Percentiles rank a stretch among this genome's conserved stretches.
Evolutionary conservation across 2,888 invertebrate species (phyloP).

Genomic region (Cataglyphis cursor): DNA sequence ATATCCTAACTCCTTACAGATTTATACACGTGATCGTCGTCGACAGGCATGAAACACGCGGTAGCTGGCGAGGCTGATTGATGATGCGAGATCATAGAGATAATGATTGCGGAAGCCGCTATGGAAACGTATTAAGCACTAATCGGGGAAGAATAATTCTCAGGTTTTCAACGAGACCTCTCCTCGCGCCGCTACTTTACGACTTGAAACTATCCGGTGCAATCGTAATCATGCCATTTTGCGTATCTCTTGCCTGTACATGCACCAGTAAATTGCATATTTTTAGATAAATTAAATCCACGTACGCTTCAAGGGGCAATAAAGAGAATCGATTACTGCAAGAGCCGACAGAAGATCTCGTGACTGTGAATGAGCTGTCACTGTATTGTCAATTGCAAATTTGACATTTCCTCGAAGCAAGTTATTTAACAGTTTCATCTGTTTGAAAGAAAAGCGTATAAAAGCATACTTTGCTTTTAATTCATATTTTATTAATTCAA

Average conservation of each 20-base stretch:
- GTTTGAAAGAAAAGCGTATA: neutral
- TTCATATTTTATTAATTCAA: too few species aligned
- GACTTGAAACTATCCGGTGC: constrained; percentile 49
- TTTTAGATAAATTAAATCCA: constrained; percentile 24
- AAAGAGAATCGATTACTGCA: neutral
- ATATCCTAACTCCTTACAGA: constrained; percentile 56
- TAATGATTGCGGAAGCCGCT: constrained; percentile 74
- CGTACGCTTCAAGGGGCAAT: neutral
- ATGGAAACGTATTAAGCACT: constrained; percentile 63
- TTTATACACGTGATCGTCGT: constrained; percentile 67
- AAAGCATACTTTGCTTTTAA: too few species aligned
- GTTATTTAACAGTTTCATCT: neutral
- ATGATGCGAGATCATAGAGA: constrained; percentile 75
- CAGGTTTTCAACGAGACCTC: constrained; percentile 48
- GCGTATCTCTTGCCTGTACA: constrained; percentile 15
- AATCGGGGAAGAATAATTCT: constrained; percentile 60
- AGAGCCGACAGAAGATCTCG: constrained; percentile 22
- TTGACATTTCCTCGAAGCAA: neutral
- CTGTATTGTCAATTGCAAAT: constrained; percentile 28
- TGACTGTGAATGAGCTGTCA: neutral
- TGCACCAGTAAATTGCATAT: neutral
- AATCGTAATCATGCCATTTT: constrained; percentile 9
- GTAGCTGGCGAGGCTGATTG: constrained; percentile 75
- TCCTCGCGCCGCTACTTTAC: constrained; percentile 47
- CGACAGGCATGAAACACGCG: constrained; percentile 76